Base-by-base conservation (phyloP, 2,113 vertebrate species). In the Archilochus colubris region DNA sequence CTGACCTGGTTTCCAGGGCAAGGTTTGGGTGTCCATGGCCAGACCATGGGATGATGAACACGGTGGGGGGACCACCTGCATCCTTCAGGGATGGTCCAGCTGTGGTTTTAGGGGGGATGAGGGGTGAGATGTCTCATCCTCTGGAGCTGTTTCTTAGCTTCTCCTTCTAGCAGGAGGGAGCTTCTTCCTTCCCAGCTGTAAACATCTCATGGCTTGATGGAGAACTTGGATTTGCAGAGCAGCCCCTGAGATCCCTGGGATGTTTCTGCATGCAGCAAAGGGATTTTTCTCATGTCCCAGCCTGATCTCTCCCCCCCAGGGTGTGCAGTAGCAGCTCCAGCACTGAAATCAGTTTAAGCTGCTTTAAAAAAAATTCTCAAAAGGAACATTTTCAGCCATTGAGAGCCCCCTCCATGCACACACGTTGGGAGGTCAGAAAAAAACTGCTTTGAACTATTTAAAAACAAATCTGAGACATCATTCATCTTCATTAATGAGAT, bases 401-500 rank as follows among this genome's bases (percentile, higher is more conserved):
- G 92, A 77, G 96, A 88, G 83, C 86, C 79, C 82, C 51, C 86
- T 90, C 74, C 74, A 44, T 70, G 31, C 78, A 72, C 78, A 80
- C 92, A 63, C 92, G 90, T 90, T 94, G 95, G 96, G 96, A 94
- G 95, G 95, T 84, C 96, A 94, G 85, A 17, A 74, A 76, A 59
- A 81, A 89, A 38, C 43, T 1, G 44, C 95, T 96, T 95, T 93
- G 95, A 95, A 92, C 82, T 75, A 77, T 78, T 93, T 64, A 46
- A 92, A 96, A 94, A 88, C 88, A 86, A 92, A 96, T 96, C 92
- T 11, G 61, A 75, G 66, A 40, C 83, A 8, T 90, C 88, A 85
- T 96, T 95, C 69, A 6, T 96, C 96, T 96, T 96, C 92, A 90
- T 96, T 96, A 96, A 95, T 81, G 88, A 92, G 92, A 94, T 93